Evolutionary conservation across 2,888 invertebrate species (phyloP), one percentile per base, ranked within the genome.

Genomic region (Tricholauxania praeusta): DNA sequence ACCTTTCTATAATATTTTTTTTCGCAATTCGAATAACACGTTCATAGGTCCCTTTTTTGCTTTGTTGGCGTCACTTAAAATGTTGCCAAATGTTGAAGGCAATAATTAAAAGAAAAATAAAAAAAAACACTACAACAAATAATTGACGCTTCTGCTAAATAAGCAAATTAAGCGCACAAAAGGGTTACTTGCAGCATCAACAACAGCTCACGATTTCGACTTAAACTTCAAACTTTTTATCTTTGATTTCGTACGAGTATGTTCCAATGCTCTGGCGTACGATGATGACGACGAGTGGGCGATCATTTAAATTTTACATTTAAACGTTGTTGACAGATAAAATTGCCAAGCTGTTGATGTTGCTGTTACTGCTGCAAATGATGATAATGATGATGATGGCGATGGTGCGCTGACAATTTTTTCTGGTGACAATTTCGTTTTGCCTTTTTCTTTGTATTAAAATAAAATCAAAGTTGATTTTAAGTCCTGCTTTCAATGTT

Each of bases 271-370:
- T 39, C 8, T 39, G 39, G 3, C 10, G 7, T 39, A 10, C 39
- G 39, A 39, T 2, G 39, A 39, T 10, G 39, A 39, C 66, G 52
- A 62, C 75, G 71, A 76, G 79, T 79, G 79, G 79, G 79, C 79
- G 79, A 76, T 73, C 76, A 72, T 74, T 77, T 74, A 74, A 76
- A 74, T 72, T 76, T 76, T 68, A 73, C 73, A 78, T 77, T 78
- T 77, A 78, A 78, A 79, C 78, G 77, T 73, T 78, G 79, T 78
- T 79, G 79, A 79, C 79, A 79, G 78, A 77, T 78, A 79, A 76
- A 77, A 75, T 74, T 67, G 74, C 75, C 76, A 79, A 76, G 47
- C 19, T 66, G 67, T 57, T 63, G 22, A 60, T 73, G 72, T 63
- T 55, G 7, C 22, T 69, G 64, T 53, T 67, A 55, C 22, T 19